Evolutionary conservation across 2,888 invertebrate genomes (phyloP).

Genomic region (Rutpela maculata): DNA sequence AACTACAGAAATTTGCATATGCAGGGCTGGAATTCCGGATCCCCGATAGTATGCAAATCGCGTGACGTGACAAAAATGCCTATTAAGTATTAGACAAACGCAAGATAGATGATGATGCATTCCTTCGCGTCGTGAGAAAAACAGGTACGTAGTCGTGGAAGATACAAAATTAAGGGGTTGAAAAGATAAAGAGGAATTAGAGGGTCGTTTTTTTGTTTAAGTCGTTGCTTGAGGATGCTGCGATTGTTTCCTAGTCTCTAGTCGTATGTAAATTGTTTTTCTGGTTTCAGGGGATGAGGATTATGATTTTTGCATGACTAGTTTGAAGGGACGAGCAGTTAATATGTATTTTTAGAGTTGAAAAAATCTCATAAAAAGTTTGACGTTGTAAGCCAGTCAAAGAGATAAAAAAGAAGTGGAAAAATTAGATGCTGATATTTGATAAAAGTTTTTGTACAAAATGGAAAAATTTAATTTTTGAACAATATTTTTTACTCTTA

Average conservation of each 20-base stretch:
- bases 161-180: constrained; percentile 44
- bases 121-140: constrained; percentile 61
- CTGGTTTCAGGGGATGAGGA: background rate
- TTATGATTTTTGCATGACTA: background rate
- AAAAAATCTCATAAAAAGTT: too few relatives aligned
- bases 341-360: background rate
- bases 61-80: constrained; percentile 63
- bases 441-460: too few relatives aligned
- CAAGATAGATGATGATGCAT: constrained; percentile 63
- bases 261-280: background rate
- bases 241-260: constrained; percentile 5
- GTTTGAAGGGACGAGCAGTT: background rate
- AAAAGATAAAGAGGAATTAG: constrained; percentile 53
- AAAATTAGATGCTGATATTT: too few relatives aligned
- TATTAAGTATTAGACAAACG: constrained; percentile 65
- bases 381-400: too few relatives aligned
- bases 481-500: too few relatives aligned
- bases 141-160: constrained; percentile 14
- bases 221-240: constrained; percentile 12
- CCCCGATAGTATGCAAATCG: constrained; percentile 58
- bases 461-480: too few relatives aligned
- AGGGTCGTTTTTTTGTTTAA: constrained; percentile 36
- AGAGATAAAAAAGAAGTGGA: too few relatives aligned
- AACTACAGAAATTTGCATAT: constrained; percentile 43
- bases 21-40: constrained; percentile 39